Evolutionary conservation across 2,888 invertebrate species (phyloP), one percentile per base, ranked within the genome.

Genomic region (Phoenoteleia sp.): DNA sequence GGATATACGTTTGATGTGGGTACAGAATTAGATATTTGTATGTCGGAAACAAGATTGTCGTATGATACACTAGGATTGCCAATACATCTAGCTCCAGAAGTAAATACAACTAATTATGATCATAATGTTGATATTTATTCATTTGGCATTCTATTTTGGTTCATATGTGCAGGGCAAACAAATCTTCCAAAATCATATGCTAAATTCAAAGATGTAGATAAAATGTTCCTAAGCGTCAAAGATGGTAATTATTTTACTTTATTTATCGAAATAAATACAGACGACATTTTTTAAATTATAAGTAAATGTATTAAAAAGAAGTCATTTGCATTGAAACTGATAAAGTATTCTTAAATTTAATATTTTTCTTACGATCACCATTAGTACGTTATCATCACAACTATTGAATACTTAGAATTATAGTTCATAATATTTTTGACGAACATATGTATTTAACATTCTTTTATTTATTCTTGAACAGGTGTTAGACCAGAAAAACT

Each of bases 401-500:
- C n/a, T n/a, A n/a, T n/a, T n/a, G n/a, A n/a, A n/a, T n/a, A n/a
- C n/a, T n/a, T n/a, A n/a, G n/a, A n/a, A n/a, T n/a, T n/a, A n/a
- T n/a, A n/a, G n/a, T n/a, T n/a, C n/a, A n/a, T n/a, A n/a, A n/a
- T n/a, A n/a, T n/a, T n/a, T n/a, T n/a, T n/a, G n/a, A n/a, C n/a
- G n/a, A n/a, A n/a, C n/a, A n/a, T n/a, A n/a, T n/a, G n/a, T n/a
- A n/a, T n/a, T n/a, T n/a, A n/a, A n/a, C n/a, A n/a, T n/a, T n/a
- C n/a, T n/a, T n/a, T n/a, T n/a, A 52, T 54, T 15, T 76, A 62
- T 56, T 36, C 49, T 54, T 82, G 86, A 90, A 39, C 89, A 98
- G 98, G 98, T 66, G 95, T 96, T 9, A 95, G 98, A 4, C 98
- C 98, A 2, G 98, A 98, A 92, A 95, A 96, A 62, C 94, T 98